Base-by-base conservation (phyloP, 2,888 invertebrate species). In the Drosophila acutilabella region DNA sequence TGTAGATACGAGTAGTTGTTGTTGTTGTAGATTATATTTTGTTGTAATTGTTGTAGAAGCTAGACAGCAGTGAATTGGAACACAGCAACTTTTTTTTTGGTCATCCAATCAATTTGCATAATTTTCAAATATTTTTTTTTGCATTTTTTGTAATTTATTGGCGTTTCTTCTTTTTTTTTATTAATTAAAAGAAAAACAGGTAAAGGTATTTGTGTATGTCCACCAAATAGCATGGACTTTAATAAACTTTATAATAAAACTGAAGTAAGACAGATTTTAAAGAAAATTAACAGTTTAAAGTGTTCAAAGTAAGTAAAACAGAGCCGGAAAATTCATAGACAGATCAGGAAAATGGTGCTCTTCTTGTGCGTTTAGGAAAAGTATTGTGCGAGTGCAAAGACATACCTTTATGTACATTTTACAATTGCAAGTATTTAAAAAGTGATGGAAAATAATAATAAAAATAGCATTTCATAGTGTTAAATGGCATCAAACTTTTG, bases 71-170 rank as follows among this genome's bases (percentile, higher is more conserved):
- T 67, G 67, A 68, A 50, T 69, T 58, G 52, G 20, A 65, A 48
- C 78, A 52, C 69, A 78, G 65, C 76, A 73, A 60, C 69, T 42
- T 38, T 50, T 47, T n/a, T 62, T 76, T 62, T 56, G 61, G 74
- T 44, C 69, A 47, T 80, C 83, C 86, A 81, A 81, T 80, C 72
- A 62, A 73, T 65, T 75, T 60, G 71, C 74, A 67, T 69, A 51
- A 69, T 67, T 69, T 64, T 67, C 51, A 64, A 70, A 45, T 33
- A 8, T 62, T 41, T n/a, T 51, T 61, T 50, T 60, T n/a, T 16
- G 16, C 45, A 54, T 69, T 53, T 48, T 54, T 57, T 41, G n/a
- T 18, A 54, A 53, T 48, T 60, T 74, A 33, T 69, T 64, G 42
- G 41, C 53, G 42, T 48, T 18, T 40, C 14, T 26, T 41, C 30